Conservation (phyloP, 2,888 invertebrate genomes). For the Steinernema scapterisci region DNA sequence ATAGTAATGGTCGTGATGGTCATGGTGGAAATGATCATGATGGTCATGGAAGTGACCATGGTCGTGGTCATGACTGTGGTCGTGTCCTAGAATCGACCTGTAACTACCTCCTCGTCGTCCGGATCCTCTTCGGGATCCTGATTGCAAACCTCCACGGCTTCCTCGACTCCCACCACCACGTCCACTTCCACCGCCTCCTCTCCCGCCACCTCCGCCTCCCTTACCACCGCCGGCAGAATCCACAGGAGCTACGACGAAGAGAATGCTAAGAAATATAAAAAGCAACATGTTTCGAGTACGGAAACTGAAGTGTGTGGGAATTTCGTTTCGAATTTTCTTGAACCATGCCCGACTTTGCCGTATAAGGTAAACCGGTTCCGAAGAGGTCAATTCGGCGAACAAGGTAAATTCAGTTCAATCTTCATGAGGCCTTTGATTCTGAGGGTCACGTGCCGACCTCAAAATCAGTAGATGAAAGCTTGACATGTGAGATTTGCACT, state of each 20-base stretch:
- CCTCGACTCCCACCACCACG: not conserved
- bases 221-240: not conserved
- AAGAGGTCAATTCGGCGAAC: no score
- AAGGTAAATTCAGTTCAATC: no score
- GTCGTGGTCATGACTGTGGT: not conserved
- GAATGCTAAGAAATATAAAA: not conserved
- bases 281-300: not conserved
- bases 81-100: constrained; percentile 11
- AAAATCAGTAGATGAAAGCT: not conserved
- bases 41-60: not conserved
- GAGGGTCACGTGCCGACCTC: no score
- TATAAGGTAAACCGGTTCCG: constrained; percentile 1
- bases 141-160: not conserved
- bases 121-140: not conserved
- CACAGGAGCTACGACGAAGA: not conserved
- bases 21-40: not conserved
- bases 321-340: no score
- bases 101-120: not conserved
- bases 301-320: no score
- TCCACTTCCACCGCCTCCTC: not conserved
- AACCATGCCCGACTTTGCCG: not conserved
- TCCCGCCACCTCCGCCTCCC: not conserved
- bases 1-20: not conserved
- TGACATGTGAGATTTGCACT: not conserved
- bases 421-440: no score